Evolutionary conservation across 1,140 invertebrate genomes (phyloP), one percentile per base, ranked within the genome.

Genomic region (Panagrolaimus sp.): DNA sequence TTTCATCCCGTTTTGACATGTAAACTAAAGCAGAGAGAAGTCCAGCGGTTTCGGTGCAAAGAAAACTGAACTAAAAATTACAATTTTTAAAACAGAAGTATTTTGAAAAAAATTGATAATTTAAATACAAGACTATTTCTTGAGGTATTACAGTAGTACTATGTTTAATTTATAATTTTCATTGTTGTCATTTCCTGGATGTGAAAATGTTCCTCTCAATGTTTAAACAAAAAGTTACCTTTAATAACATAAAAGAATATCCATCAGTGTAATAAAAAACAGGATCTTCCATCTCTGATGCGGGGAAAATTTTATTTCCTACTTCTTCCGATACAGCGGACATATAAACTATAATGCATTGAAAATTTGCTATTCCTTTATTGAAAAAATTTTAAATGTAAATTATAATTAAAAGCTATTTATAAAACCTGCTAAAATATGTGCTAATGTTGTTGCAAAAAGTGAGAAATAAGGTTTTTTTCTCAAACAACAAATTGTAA

Each of bases 341-440:
- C 71, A 79, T 81, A 75, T 79, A 82, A 38, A 81, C 72, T n/a
- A 81, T 82, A 13, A 81, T 80, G 67, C 79, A 79, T 8, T 61
- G 63, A 61, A 82, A 81, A 46, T 82, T 78, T n/a, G 72, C 69
- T 31, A 83, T 67, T 38, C 31, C 31, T 38, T 38, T 11, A 45
- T n/a, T n/a, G n/a, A n/a, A n/a, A 20, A 5, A 63, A 7, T 44
- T 16, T 31, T 47, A 25, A 43, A 66, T 7, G n/a, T n/a, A n/a
- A n/a, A n/a, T n/a, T n/a, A n/a, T n/a, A n/a, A n/a, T n/a, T n/a
- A n/a, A n/a, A n/a, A n/a, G n/a, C n/a, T n/a, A n/a, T n/a, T n/a
- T n/a, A n/a, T n/a, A n/a, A 25, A 20, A 68, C 79, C 80, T 16
- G 81, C 73, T 38, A 83, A 73, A 46, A 82, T 82, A 45, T 82